Evolutionary conservation across 2,113 vertebrate species (phyloP).

Genomic region (Istiophorus platypterus): DNA sequence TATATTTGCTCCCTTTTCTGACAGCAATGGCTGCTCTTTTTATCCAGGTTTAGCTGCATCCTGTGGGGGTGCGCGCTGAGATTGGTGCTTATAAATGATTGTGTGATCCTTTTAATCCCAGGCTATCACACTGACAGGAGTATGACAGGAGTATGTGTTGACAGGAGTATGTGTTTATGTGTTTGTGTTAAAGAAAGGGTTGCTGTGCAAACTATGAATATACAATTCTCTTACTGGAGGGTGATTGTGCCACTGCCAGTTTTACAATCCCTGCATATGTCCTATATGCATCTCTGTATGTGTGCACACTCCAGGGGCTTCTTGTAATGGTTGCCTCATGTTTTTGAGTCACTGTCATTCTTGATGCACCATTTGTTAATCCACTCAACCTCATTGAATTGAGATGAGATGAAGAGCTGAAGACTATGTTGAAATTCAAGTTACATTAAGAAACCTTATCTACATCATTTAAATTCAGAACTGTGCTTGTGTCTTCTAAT

Average conservation of each 20-base stretch:
- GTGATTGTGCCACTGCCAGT: background rate
- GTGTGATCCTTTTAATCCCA: slow-evolving; percentile 28
- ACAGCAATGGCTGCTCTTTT: slow-evolving; percentile 32
- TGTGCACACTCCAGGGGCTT: background rate
- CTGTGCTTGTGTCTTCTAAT: background rate
- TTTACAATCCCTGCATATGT: background rate
- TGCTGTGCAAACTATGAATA: slow-evolving; percentile 4
- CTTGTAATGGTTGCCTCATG: slow-evolving; percentile 15
- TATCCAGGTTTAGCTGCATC: slow-evolving; percentile 21
- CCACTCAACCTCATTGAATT: background rate
- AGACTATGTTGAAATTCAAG: slow-evolving; percentile 14
- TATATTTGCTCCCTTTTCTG: slow-evolving; percentile 17
- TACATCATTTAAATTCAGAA: background rate
- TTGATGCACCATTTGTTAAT: slow-evolving; percentile 9
- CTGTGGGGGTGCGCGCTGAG: slow-evolving; percentile 14
- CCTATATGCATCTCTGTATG: background rate
- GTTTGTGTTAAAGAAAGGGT: background rate
- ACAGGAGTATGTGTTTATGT: background rate
- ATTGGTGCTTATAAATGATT: slow-evolving; percentile 29
- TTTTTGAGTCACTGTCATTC: slow-evolving; percentile 39
- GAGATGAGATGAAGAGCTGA: background rate
- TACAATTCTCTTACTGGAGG: slow-evolving; percentile 13
- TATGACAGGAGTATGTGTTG: background rate
- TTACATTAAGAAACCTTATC: background rate
- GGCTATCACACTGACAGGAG: slow-evolving; percentile 25